phyloP scores from a whole-genome alignment of 2,888 invertebrate genomes.

The Syrphus vitripennis region DNA sequence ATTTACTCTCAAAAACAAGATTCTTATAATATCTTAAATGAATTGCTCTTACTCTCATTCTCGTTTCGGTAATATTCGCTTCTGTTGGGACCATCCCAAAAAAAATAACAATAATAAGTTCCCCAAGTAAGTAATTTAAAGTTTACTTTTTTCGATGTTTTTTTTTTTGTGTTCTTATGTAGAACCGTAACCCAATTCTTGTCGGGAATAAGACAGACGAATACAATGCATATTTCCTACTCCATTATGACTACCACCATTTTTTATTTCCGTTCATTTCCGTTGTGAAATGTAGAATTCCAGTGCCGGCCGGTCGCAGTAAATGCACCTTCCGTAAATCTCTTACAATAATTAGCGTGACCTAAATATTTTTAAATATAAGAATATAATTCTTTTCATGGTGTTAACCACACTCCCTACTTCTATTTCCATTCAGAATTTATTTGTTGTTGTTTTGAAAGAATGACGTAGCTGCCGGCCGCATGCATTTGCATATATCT shows the following conservation, averaged over 20 bases:
- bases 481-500: no score
- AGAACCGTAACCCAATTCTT: no score
- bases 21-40: no score
- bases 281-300: conserved; percentile 13
- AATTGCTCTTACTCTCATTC: no score
- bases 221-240: not conserved
- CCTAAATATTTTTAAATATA: conserved; percentile 39
- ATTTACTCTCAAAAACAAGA: no score
- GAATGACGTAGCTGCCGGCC: conserved; percentile 22
- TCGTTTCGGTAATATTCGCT: no score
- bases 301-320: conserved; percentile 31
- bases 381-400: conserved; percentile 26
- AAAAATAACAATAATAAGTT: no score
- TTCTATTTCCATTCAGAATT: conserved; percentile 8
- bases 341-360: conserved; percentile 61
- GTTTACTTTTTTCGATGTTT: no score
- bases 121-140: no score
- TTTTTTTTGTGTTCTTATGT: no score
- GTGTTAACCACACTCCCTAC: conserved; percentile 47
- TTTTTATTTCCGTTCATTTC: conserved; percentile 50
- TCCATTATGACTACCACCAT: conserved; percentile 2
- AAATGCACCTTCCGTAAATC: conserved; percentile 59
- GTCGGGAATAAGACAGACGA: not conserved
- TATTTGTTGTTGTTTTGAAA: not conserved
- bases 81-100: no score